Evolutionary conservation across 1,140 invertebrate genomes (phyloP).

Genomic region (fruit fly (Drosophila melanogaster)): DNA sequence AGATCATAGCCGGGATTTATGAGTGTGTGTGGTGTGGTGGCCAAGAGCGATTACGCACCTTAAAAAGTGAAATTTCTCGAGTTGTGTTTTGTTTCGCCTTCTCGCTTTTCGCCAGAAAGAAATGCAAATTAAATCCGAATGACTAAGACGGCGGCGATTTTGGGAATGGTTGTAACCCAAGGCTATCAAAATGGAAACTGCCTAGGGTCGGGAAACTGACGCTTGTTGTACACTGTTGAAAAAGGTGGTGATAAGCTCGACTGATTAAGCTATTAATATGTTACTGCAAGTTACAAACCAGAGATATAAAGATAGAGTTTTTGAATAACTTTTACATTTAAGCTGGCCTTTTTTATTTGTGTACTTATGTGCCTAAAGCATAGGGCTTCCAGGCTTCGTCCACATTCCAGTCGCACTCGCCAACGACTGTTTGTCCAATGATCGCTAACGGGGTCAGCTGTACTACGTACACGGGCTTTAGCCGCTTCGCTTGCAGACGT

Average conservation of each 20-base stretch:
- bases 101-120: conserved; percentile 46
- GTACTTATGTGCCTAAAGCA: neutral
- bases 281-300: no score
- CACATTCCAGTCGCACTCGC: conserved; percentile 51
- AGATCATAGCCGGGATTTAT: conserved; percentile 25
- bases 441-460: conserved; percentile 65
- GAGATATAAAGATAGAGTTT: neutral
- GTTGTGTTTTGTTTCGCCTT: conserved; percentile 66
- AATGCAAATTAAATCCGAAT: conserved; percentile 54
- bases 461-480: conserved; percentile 44
- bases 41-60: conserved; percentile 76
- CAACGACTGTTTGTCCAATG: conserved; percentile 57
- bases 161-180: conserved; percentile 7
- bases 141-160: conserved; percentile 45
- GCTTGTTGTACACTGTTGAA: neutral
- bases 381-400: conserved; percentile 31
- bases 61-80: conserved; percentile 78
- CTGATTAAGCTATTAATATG: no score
- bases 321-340: neutral
- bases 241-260: no score
- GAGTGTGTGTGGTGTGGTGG: conserved; percentile 28
- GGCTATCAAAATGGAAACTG: conserved; percentile 34
- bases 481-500: conserved; percentile 13
- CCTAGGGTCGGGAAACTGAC: conserved; percentile 17
- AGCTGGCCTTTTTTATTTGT: neutral